Conservation (phyloP, 1,140 invertebrate genomes). For the Hyposmocoma kahamanoa region DNA sequence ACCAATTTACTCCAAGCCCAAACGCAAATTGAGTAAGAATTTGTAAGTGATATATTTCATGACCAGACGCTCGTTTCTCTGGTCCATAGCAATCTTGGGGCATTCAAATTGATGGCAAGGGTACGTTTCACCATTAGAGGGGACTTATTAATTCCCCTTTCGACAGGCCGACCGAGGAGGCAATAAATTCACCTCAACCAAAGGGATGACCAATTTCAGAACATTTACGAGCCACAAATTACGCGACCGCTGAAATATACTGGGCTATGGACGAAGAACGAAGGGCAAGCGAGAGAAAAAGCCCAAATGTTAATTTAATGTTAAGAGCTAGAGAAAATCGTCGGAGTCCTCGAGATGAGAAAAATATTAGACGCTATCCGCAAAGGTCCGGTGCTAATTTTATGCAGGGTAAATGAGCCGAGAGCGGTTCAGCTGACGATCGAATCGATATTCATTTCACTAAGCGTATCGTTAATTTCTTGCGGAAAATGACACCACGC, state of each 20-base stretch:
- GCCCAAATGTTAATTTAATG: slow-evolving; percentile 64
- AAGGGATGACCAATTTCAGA: slow-evolving; percentile 74
- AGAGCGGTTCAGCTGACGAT: slow-evolving; percentile 23
- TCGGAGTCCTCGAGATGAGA: slow-evolving; percentile 53
- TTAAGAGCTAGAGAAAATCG: slow-evolving; percentile 59
- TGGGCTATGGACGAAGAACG: slow-evolving; percentile 45
- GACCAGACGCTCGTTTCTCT: slow-evolving; percentile 46
- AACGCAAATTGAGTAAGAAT: slow-evolving; percentile 53
- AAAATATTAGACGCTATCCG: slow-evolving; percentile 49
- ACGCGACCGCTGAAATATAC: slow-evolving; percentile 72
- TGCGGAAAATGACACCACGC: slow-evolving; percentile 41
- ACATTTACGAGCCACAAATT: slow-evolving; percentile 74
- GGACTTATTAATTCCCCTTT: slow-evolving; percentile 73
- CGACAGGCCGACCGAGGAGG: slow-evolving; percentile 70
- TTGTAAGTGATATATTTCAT: slow-evolving; percentile 61
- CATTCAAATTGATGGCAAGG: slow-evolving; percentile 72
- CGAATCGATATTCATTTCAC: slow-evolving; percentile 61
- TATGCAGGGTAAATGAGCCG: slow-evolving; percentile 59
- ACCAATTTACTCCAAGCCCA: neutral
- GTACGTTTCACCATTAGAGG: slow-evolving; percentile 71
- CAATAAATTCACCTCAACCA: slow-evolving; percentile 72
- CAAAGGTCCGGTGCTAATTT: slow-evolving; percentile 58
- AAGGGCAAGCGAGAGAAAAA: slow-evolving; percentile 50
- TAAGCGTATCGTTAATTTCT: slow-evolving; percentile 52
- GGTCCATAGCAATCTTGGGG: slow-evolving; percentile 54